phyloP scores from a whole-genome alignment of 2,113 vertebrate genomes.

The Saccopteryx leptura region DNA sequence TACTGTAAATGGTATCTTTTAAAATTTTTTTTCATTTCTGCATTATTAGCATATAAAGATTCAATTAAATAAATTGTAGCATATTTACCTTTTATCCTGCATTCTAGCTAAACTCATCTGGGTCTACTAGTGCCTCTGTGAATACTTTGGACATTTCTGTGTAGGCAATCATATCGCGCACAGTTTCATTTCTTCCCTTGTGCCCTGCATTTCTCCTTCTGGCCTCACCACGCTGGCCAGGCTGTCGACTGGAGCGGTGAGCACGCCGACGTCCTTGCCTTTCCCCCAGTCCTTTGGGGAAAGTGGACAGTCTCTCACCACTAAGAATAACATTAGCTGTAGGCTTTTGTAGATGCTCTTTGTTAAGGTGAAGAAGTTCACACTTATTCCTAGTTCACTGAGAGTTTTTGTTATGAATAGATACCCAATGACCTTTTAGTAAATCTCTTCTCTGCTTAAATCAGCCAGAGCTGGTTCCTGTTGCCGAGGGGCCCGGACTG shows the following conservation, averaged over 20 bases:
- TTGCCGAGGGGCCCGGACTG: neutral
- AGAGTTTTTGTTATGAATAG: slow-evolving; percentile 45
- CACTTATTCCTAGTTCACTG: neutral
- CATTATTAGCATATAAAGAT: neutral
- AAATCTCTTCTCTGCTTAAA: slow-evolving; percentile 51
- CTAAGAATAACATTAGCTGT: neutral
- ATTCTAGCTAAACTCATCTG: neutral
- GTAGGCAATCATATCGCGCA: neutral
- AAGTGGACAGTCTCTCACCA: neutral
- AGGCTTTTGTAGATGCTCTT: neutral
- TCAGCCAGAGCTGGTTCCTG: neutral
- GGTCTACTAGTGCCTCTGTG: neutral
- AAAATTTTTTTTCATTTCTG: neutral
- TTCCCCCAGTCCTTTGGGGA: neutral
- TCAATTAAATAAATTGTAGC: neutral
- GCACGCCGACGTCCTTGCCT: neutral
- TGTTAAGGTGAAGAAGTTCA: neutral
- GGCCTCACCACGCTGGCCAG: neutral
- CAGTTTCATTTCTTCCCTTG: neutral
- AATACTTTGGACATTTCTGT: slow-evolving; percentile 12
- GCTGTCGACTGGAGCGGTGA: neutral
- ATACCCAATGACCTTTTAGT: slow-evolving; percentile 44
- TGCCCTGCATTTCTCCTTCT: slow-evolving; percentile 8
- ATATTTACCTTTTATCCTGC: neutral
- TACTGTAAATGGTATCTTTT: neutral